These are phyloP conservation scores for Artibeus jamaicensis DNA, from an alignment of 2,797 vertebrate genomes.

Conservation along the genomic window DNA sequence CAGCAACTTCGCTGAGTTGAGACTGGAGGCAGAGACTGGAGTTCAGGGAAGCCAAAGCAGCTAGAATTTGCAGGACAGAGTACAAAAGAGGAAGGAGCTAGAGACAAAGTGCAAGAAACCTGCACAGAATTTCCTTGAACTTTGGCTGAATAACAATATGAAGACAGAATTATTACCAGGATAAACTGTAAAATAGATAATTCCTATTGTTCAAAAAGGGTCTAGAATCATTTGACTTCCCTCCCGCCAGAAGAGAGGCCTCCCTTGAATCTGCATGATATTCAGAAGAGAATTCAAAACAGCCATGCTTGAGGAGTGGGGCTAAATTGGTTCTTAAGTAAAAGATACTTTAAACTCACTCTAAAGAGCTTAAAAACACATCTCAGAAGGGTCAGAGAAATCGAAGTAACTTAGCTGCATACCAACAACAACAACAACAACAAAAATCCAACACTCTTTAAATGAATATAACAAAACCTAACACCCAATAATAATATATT, in stretches of 20 bases:
- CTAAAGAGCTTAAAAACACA: not conserved
- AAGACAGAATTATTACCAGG: not conserved
- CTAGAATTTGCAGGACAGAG: not conserved
- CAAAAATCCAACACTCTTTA: not conserved
- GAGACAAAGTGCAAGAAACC: not conserved
- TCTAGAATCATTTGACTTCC: not conserved
- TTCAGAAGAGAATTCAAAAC: slow-evolving; percentile 22
- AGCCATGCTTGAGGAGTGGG: not conserved
- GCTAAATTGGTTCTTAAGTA: not conserved
- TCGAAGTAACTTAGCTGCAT: not conserved
- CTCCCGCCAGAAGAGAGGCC: not conserved
- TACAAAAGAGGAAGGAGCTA: not conserved
- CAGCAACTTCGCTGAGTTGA: not conserved
- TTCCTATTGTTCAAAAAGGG: not conserved
- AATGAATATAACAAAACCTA: slow-evolving; percentile 19
- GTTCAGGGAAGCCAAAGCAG: not conserved
- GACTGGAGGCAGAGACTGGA: not conserved
- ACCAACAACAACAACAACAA: not conserved
- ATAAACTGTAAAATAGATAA: not conserved
- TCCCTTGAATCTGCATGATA: not conserved
- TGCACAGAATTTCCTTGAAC: not conserved
- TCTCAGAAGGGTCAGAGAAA: not conserved
- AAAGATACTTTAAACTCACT: not conserved
- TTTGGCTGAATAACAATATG: not conserved
- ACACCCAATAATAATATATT: not conserved